These are phyloP conservation scores for Dipodomys stephensi DNA, from an alignment of 2,113 vertebrate genomes.

Conservation along the genomic window DNA sequence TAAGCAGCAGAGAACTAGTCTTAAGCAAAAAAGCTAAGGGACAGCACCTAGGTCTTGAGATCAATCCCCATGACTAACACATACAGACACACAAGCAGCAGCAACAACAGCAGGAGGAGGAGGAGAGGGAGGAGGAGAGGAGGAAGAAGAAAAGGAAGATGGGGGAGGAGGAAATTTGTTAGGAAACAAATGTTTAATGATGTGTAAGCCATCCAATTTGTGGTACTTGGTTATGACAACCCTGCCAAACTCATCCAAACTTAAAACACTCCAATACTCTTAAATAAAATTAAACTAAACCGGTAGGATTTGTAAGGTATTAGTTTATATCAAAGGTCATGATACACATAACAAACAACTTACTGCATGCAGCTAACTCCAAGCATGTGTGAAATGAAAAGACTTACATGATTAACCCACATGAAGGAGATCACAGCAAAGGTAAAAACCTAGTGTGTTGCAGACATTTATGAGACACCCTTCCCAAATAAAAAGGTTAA, in stretches of 20 bases:
- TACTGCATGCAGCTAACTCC: constrained; percentile 23
- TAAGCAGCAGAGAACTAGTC: too few species aligned
- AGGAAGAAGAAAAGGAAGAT: too few species aligned
- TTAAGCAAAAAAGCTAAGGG: too few species aligned
- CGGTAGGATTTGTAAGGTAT: neutral
- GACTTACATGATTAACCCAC: constrained; percentile 57
- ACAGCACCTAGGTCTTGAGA: too few species aligned
- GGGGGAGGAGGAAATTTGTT: too few species aligned
- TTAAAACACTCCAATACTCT: neutral
- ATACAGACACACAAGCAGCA: too few species aligned
- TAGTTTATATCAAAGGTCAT: constrained; percentile 54
- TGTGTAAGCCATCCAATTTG: neutral
- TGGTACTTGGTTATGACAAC: neutral
- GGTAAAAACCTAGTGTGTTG: neutral
- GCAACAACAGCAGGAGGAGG: too few species aligned
- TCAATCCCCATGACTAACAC: too few species aligned
- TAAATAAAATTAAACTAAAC: constrained; percentile 56
- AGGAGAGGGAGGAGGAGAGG: too few species aligned
- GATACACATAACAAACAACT: constrained; percentile 29
- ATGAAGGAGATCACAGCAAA: neutral
- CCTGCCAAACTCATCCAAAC: neutral
- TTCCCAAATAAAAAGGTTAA: neutral
- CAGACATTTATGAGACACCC: constrained; percentile 14
- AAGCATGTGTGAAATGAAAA: constrained; percentile 61
- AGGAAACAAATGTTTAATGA: neutral